Evolutionary conservation across 2,797 vertebrate species (phyloP), one percentile per base, ranked within the genome.

Genomic region (Spatula versicolor): DNA sequence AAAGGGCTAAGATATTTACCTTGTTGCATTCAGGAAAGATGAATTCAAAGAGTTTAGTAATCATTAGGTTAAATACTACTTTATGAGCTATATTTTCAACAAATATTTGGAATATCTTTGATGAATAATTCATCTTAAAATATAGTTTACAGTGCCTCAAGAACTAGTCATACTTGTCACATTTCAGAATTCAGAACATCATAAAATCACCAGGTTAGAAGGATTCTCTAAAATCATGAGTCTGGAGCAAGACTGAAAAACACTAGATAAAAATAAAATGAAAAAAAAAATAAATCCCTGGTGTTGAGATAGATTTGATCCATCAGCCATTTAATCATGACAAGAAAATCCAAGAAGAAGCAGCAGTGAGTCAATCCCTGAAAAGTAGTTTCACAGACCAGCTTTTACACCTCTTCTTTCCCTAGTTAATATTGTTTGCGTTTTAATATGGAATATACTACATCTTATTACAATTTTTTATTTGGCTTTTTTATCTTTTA

Each of bases 401-500:
- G 5, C 2, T 52, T 4, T 71, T 2, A 0, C 28, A 17, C 5
- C 8, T 6, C 2, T 31, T 79, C 52, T 58, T 72, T 16, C 19
- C 15, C 16, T 21, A 31, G 56, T 35, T 56, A 52, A 66, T 35
- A 4, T 12, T 52, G 1, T 54, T 87, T 19, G 59, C 13, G 9
- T n/a, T 71, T 35, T 18, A 48, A 26, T 35, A 39, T 20, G 2
- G 2, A 5, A 2, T 48, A 19, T n/a, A 22, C 1, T 10, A 22
- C 12, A 33, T 30, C 7, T 60, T 85, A 58, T 39, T 45, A 33
- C 2, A 3, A 71, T 46, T 78, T 88, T 81, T 4, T 28, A 9
- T 67, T 50, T 67, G 11, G 0, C 3, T 77, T 68, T 67, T 67
- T 1, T 63, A 18, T 74, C 21, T 80, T 56, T 73, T 71, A 25